Percentiles rank a stretch among this genome's conserved stretches.
These are phyloP conservation scores for Solea solea DNA, from an alignment of 2,113 vertebrate genomes.

Conservation along the genomic window DNA sequence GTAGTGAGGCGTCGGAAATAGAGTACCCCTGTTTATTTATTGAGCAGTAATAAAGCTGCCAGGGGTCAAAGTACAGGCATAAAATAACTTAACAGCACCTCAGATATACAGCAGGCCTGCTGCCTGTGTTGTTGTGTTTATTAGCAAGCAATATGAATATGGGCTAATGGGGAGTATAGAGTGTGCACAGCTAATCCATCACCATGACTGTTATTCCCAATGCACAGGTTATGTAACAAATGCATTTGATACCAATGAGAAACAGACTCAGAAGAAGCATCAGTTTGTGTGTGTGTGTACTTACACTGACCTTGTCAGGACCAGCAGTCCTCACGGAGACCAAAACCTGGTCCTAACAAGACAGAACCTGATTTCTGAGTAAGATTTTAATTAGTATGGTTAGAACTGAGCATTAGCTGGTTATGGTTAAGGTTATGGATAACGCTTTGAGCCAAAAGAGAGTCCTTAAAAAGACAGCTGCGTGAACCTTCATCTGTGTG, in stretches of 20 bases:
- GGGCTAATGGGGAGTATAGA: conserved; percentile 24
- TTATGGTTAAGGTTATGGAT: too few relatives aligned
- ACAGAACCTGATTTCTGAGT: too few relatives aligned
- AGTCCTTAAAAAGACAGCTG: not conserved
- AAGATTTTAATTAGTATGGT: too few relatives aligned
- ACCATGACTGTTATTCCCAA: conserved; percentile 3
- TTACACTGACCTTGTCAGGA: too few relatives aligned
- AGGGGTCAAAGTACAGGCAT: conserved; percentile 43
- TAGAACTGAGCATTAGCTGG: too few relatives aligned
- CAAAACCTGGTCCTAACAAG: too few relatives aligned
- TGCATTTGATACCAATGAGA: not conserved
- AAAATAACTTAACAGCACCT: conserved; percentile 30
- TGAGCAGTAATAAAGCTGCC: conserved; percentile 47
- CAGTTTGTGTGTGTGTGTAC: not conserved
- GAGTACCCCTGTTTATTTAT: conserved; percentile 24
- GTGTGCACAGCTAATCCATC: conserved; percentile 25
- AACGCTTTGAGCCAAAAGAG: too few relatives aligned
- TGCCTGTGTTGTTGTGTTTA: conserved; percentile 31
- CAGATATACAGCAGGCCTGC: conserved; percentile 32
- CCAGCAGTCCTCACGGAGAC: too few relatives aligned
- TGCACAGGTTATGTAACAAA: not conserved
- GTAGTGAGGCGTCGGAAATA: not conserved
- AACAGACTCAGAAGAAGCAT: not conserved
- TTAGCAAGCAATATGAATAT: conserved; percentile 30
- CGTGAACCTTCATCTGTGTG: conserved; percentile 35